phyloP scores from a whole-genome alignment of 2,888 invertebrate genomes.

The Thereva unica region DNA sequence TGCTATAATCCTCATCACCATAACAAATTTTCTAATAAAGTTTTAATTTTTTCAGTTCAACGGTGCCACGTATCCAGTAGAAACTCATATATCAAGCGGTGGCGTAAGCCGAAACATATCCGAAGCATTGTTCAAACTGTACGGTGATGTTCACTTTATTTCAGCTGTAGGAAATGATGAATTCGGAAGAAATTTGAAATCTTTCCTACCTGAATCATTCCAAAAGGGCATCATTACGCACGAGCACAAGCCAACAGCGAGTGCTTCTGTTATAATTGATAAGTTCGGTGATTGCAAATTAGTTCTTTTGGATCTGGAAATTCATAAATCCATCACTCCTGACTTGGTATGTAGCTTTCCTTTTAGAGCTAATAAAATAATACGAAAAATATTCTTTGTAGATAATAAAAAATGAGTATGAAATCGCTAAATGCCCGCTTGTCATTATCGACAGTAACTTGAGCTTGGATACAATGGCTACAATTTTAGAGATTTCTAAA shows the following conservation, averaged over 20 bases:
- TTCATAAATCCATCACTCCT: constrained; percentile 71
- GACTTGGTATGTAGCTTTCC: constrained; percentile 62
- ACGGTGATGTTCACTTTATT: constrained; percentile 68
- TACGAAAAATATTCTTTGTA: constrained; percentile 49
- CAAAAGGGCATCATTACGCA: constrained; percentile 50
- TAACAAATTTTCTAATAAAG: constrained; percentile 10
- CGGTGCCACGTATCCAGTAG: constrained; percentile 76
- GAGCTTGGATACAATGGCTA: constrained; percentile 68
- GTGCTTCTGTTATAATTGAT: constrained; percentile 78
- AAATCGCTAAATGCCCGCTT: constrained; percentile 69
- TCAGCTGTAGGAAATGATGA: constrained; percentile 78
- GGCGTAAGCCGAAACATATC: constrained; percentile 94
- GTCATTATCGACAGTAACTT: constrained; percentile 87
- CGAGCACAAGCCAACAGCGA: constrained; percentile 62
- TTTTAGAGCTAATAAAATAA: background rate
- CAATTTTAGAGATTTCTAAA: constrained; percentile 65
- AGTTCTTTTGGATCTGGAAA: constrained; percentile 82
- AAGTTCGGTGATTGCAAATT: constrained; percentile 75
- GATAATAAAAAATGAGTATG: constrained; percentile 65
- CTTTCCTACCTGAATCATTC: constrained; percentile 50
- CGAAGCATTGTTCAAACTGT: constrained; percentile 78
- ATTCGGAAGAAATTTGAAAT: constrained; percentile 57
- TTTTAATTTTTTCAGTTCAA: constrained; percentile 66
- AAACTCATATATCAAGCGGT: constrained; percentile 70
- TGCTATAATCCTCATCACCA: background rate